phyloP scores from a whole-genome alignment of 2,113 vertebrate species.

The Malurus cyaneus region DNA sequence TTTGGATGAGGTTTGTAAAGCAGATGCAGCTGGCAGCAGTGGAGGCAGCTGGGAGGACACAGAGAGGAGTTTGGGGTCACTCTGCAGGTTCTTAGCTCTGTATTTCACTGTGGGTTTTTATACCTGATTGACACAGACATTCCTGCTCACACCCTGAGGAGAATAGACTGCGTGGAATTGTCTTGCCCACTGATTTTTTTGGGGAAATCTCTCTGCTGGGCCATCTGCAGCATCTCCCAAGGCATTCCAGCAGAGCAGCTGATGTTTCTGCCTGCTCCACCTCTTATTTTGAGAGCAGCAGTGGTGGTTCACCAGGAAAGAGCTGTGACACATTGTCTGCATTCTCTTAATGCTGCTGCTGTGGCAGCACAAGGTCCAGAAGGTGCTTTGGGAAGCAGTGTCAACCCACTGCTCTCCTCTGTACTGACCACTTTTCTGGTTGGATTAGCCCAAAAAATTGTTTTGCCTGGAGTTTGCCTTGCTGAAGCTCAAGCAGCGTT shows the following conservation, averaged over 20 bases:
- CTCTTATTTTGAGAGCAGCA: background rate
- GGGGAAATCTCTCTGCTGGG: background rate
- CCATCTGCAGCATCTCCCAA: background rate
- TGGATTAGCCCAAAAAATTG: background rate
- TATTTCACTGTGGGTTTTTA: background rate
- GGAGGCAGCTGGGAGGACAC: background rate
- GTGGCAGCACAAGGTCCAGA: background rate
- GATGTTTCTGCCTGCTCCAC: background rate
- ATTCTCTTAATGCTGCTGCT: background rate
- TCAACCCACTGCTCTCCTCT: background rate
- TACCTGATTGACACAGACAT: background rate
- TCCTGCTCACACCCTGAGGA: background rate
- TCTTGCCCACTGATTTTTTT: background rate
- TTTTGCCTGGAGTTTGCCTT: background rate
- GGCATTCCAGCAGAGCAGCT: background rate
- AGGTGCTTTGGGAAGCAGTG: background rate
- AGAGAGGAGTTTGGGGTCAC: background rate
- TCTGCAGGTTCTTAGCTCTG: background rate
- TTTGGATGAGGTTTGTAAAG: background rate
- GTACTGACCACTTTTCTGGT: background rate
- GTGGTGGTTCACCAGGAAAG: background rate
- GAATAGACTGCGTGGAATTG: background rate
- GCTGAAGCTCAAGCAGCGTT: background rate
- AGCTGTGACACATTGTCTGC: background rate
- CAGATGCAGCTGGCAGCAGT: constrained; percentile 22